These are phyloP conservation scores for Sebastes dallii DNA, from an alignment of 2,797 vertebrate genomes.

Conservation along the genomic window DNA sequence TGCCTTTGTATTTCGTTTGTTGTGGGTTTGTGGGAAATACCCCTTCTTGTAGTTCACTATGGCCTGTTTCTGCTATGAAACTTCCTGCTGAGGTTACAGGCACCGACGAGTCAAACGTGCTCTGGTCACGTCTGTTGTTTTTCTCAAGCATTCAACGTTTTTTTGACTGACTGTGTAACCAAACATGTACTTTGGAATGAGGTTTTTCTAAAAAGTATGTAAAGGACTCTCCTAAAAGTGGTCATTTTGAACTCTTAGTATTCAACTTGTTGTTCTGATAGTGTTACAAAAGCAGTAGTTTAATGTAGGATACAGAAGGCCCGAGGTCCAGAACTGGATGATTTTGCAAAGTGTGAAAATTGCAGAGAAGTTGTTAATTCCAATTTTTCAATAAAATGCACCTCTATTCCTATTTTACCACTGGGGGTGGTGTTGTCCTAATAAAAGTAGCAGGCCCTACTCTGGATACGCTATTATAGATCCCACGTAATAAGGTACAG, in stretches of 20 bases:
- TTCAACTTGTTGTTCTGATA: not conserved
- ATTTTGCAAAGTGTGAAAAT: too few species aligned
- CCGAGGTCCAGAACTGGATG: too few species aligned
- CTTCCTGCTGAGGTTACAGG: not conserved
- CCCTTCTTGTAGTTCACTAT: not conserved
- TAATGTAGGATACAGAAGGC: not conserved
- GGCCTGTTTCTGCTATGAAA: not conserved
- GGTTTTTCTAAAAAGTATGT: too few species aligned
- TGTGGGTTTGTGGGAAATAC: slow-evolving; percentile 49
- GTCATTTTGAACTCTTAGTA: not conserved
- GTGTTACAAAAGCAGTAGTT: not conserved
- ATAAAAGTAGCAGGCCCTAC: too few species aligned
- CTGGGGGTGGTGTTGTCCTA: too few species aligned
- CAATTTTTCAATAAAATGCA: too few species aligned
- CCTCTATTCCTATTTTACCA: too few species aligned
- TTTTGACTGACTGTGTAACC: not conserved
- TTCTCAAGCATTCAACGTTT: not conserved
- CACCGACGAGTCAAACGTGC: not conserved
- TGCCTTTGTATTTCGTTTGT: not conserved
- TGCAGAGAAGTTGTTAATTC: too few species aligned
- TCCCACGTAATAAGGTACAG: too few species aligned
- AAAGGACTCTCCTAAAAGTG: not conserved
- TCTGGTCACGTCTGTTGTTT: not conserved
- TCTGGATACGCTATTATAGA: too few species aligned
- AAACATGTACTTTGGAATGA: not conserved